A percentile compares a stretch with the other conserved stretches of the same genome.
Conservation (phyloP, 2,888 invertebrate species). For the Eupeodes luniger region DNA sequence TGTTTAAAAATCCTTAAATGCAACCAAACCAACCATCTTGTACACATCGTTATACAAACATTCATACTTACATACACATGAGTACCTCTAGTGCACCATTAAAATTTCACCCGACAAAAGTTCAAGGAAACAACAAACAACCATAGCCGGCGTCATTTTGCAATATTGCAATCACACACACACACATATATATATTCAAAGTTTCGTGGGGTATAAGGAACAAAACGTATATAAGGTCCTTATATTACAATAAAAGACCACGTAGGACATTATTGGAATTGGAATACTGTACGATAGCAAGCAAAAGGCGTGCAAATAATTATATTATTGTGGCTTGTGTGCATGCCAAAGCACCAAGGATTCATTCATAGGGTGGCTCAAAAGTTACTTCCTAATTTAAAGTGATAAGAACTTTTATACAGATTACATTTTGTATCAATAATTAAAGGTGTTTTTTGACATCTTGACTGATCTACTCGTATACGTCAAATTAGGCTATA, state of each 20-base stretch:
- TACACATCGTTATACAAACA: not conserved
- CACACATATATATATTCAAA: not conserved
- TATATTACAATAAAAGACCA: constrained; percentile 17
- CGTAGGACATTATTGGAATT: constrained; percentile 40
- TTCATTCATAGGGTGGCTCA: too few relatives aligned
- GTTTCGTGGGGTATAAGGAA: not conserved
- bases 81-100: not conserved
- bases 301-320: constrained; percentile 39
- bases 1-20: constrained; percentile 11
- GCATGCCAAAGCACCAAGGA: constrained; percentile 16
- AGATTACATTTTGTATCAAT: too few relatives aligned
- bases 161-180: not conserved
- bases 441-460: too few relatives aligned
- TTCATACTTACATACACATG: too few relatives aligned
- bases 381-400: too few relatives aligned
- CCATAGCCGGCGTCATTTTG: not conserved
- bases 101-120: constrained; percentile 21
- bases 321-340: constrained; percentile 50
- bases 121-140: constrained; percentile 34
- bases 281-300: not conserved
- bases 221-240: not conserved
- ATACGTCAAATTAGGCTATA: too few relatives aligned
- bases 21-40: not conserved
- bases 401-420: too few relatives aligned
- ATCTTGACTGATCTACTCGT: too few relatives aligned